Evolutionary conservation across 2,888 invertebrate species (phyloP).

Genomic region (Sarcophaga caerulescens): DNA sequence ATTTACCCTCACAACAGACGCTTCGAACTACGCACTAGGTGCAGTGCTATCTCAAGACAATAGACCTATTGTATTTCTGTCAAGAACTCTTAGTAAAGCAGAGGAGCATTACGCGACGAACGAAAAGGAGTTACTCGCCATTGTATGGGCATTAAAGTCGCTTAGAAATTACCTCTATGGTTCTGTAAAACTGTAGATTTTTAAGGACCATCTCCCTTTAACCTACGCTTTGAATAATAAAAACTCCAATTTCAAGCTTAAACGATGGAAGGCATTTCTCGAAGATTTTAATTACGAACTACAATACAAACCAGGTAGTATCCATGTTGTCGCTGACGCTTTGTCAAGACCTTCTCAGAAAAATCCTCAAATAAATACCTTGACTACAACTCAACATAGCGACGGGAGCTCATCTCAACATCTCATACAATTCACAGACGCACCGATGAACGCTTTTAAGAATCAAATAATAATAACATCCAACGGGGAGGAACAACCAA

Average conservation of each 20-base stretch:
- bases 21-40: slow-evolving; percentile 34
- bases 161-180: background rate
- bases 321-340: too few relatives aligned
- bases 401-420: slow-evolving; percentile 13
- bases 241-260: slow-evolving; percentile 10
- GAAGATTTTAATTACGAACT: too few relatives aligned
- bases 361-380: background rate
- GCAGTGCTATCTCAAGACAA: slow-evolving; percentile 25
- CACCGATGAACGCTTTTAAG: background rate
- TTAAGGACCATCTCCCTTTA: slow-evolving; percentile 1
- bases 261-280: background rate
- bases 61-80: background rate
- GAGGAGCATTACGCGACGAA: background rate
- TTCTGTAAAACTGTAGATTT: slow-evolving; percentile 8
- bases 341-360: too few relatives aligned
- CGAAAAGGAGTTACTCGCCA: too few relatives aligned
- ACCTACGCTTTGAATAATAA: background rate
- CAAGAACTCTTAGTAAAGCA: background rate
- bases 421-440: slow-evolving; percentile 20
- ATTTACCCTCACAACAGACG: slow-evolving; percentile 28
- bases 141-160: too few relatives aligned
- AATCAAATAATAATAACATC: background rate
- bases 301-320: too few relatives aligned
- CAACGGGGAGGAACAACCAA: background rate
- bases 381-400: background rate